Percentiles rank a stretch among this genome's conserved stretches.
These are phyloP conservation scores for Pogonus chalceus DNA, from an alignment of 1,140 invertebrate genomes.

Conservation along the genomic window DNA sequence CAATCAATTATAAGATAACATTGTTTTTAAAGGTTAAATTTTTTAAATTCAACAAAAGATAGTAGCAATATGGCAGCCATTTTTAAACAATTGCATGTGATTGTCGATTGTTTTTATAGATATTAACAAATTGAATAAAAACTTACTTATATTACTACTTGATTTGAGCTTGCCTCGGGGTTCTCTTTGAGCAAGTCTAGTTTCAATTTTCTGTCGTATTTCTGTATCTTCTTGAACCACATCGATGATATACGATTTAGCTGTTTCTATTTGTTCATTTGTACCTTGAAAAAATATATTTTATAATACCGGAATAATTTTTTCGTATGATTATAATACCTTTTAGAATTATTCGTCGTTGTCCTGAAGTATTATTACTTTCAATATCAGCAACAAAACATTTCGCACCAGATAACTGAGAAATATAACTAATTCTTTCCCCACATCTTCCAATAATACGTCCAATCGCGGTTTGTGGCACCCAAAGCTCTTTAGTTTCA, in stretches of 20 bases:
- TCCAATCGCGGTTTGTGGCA: conserved; percentile 52
- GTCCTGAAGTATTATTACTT: conserved; percentile 15
- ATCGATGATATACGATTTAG: conserved; percentile 47
- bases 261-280: conserved; percentile 41
- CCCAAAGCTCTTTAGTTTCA: conserved; percentile 49
- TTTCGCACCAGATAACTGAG: conserved; percentile 49
- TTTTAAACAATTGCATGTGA: conserved; percentile 28
- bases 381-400: conserved; percentile 39
- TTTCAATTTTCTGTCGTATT: conserved; percentile 36
- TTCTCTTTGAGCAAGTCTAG: conserved; percentile 38
- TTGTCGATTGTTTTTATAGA: conserved; percentile 30
- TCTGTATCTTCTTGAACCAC: conserved; percentile 46
- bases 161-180: conserved; percentile 34
- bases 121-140: conserved; percentile 28
- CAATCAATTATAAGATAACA: conserved; percentile 6
- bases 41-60: conserved; percentile 2
- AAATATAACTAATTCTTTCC: conserved; percentile 58
- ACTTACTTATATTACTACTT: conserved; percentile 17
- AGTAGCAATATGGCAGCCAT: conserved; percentile 26
- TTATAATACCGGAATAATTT: neutral
- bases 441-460: conserved; percentile 62
- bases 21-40: neutral
- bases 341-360: conserved; percentile 33
- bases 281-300: conserved; percentile 30
- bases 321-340: conserved; percentile 21